Percentiles rank a stretch among this genome's conserved stretches.
Evolutionary conservation across 2,888 invertebrate genomes (phyloP).

Genomic region (Eubasilissa splendida): DNA sequence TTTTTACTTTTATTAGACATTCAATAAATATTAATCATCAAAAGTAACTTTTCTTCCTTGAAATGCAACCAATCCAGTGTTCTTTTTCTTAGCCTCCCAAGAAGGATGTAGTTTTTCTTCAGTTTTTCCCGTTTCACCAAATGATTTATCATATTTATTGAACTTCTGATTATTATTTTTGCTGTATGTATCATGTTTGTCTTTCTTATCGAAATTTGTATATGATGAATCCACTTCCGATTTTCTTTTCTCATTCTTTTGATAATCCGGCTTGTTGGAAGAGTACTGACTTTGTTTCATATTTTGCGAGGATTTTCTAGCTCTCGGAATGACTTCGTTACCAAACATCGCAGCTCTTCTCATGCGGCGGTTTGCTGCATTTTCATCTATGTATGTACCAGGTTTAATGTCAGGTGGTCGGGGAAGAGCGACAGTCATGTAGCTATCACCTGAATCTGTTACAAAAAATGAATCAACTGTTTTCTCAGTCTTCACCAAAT

Average conservation of each 20-base stretch:
- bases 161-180: conserved; percentile 54
- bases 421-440: conserved; percentile 68
- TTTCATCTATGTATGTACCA: not conserved
- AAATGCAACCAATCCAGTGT: conserved; percentile 68
- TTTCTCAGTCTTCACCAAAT: conserved; percentile 60
- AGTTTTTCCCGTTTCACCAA: conserved; percentile 44
- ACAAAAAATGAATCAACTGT: conserved; percentile 70
- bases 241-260: conserved; percentile 58
- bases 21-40: conserved; percentile 59
- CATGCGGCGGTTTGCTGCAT: conserved; percentile 64
- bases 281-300: conserved; percentile 20
- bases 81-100: conserved; percentile 72
- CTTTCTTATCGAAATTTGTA: conserved; percentile 12
- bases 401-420: conserved; percentile 64
- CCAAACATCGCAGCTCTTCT: conserved; percentile 71
- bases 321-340: conserved; percentile 60
- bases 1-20: not conserved
- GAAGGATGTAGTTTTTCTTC: conserved; percentile 71
- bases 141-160: conserved; percentile 33
- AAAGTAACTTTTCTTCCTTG: conserved; percentile 71
- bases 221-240: conserved; percentile 41
- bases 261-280: conserved; percentile 46
- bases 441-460: conserved; percentile 68
- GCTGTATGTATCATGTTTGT: conserved; percentile 22
- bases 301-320: conserved; percentile 51